Base-by-base conservation (phyloP, 2,113 vertebrate species). In the Chaetura pelagica region DNA sequence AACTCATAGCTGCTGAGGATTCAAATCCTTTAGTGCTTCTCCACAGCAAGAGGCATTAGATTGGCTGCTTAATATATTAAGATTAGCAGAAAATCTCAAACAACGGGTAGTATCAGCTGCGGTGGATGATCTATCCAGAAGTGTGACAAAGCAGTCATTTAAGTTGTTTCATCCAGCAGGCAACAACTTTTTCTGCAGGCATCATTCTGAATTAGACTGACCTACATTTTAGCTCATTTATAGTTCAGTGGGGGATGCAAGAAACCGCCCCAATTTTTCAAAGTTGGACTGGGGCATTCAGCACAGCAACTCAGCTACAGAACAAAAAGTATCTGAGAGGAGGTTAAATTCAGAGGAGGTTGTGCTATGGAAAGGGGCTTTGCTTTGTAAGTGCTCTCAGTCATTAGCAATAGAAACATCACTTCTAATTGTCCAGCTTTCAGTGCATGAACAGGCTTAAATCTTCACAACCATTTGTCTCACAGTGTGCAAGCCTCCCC, bases 331-430 rank as follows among this genome's bases (percentile, higher is more conserved):
- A 75, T 81, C 81, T 11, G 8, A 81, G 85, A 63, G 73, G 87
- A 18, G 9, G 14, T 77, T 89, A 63, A 89, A 89, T 86, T 92
- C 86, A 96, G 84, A 95, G 61, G 59, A 76, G 66, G 34, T 14
- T 81, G 34, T 63, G 30, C 48, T 66, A 26, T 19, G 10, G 76
- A 90, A 90, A 74, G 35, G 20, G 22, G 20, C 20, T 92, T 86
- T 86, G 18, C 68, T 66, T 84, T 86, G 9, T 51, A 38, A 74
- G 23, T 15, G 21, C 15, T 74, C 48, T 92, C 13, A 51, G 19
- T 90, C n/a, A 78, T 46, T 89, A 54, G 40, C 57, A 82, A 5
- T 71, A 74, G 66, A 86, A 95, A 82, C 13, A 78, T 62, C 0
- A 2, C n/a, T 61, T 85, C 35, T 73, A 76, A 57, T 51, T 61